Evolutionary conservation across 2,113 vertebrate genomes (phyloP), one percentile per base, ranked within the genome.

Genomic region (Elephantulus edwardii): DNA sequence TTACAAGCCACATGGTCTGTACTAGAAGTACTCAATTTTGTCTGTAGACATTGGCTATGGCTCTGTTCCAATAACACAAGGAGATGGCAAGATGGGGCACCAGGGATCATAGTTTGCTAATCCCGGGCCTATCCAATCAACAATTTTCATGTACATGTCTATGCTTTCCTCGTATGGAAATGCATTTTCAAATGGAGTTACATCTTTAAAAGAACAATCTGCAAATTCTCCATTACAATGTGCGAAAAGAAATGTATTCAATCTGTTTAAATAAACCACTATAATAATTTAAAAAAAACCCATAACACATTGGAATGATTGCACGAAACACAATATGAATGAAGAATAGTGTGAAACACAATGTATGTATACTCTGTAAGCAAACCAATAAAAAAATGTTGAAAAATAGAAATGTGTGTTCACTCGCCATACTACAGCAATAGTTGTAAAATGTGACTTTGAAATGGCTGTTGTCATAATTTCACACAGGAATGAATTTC

Each of bases 171-270:
- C 92, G 75, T 90, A 71, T 46, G 35, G 24, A 66, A 87, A 84
- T 17, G 9, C 54, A 78, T 93, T 83, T 93, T 92, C 42, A 92
- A 93, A 94, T 79, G 85, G 44, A 94, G 54, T 33, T 84, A 74
- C 75, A 90, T 76, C 88, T 93, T 89, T 60, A 88, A 60, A 89
- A 78, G 33, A 46, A 35, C 74, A 83, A 81, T 93, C 94, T 92
- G 75, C 38, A 87, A 71, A 93, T 79, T 91, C 88, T 68, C 71
- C 84, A 48, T 42, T 84, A 74, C 88, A 48, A 26, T 16, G 24
- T 86, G n/a, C n/a, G n/a, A n/a, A n/a, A n/a, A n/a, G n/a, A n/a
- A n/a, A n/a, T n/a, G n/a, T n/a, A n/a, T n/a, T n/a, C n/a, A n/a
- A n/a, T n/a, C n/a, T n/a, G n/a, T n/a, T n/a, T n/a, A n/a, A n/a